Percentiles rank a stretch among this genome's conserved stretches.
These are phyloP conservation scores for Clivina fossor DNA, from an alignment of 2,888 invertebrate genomes.

Conservation along the genomic window DNA sequence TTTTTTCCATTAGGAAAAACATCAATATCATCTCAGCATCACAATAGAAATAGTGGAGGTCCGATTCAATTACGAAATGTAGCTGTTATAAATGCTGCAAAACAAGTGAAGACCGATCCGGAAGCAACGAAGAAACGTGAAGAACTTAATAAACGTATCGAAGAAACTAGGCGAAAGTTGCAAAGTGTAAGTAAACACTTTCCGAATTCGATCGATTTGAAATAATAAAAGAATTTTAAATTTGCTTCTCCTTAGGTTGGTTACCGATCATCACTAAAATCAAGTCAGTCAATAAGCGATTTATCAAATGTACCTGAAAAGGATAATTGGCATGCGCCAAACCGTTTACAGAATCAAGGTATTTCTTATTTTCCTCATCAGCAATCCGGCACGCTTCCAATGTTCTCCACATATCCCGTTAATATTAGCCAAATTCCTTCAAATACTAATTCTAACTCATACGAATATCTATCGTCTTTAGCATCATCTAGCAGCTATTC, in stretches of 20 bases:
- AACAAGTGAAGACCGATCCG: constrained; percentile 61
- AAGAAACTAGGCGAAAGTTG: constrained; percentile 81
- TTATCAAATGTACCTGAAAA: constrained; percentile 70
- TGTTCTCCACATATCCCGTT: constrained; percentile 33
- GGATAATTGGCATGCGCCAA: constrained; percentile 49
- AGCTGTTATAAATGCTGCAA: constrained; percentile 59
- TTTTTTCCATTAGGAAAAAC: constrained; percentile 55
- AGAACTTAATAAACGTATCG: constrained; percentile 78
- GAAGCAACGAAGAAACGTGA: constrained; percentile 69
- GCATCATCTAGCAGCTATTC: constrained; percentile 27
- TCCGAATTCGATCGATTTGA: too few relatives aligned
- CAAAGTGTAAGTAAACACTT: constrained; percentile 82
- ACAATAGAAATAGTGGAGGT: constrained; percentile 48
- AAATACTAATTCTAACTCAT: constrained; percentile 50
- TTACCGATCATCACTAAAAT: constrained; percentile 75
- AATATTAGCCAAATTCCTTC: constrained; percentile 34
- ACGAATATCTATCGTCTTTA: constrained; percentile 43
- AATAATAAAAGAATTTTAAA: constrained; percentile 1
- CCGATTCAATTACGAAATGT: constrained; percentile 54
- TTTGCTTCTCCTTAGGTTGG: constrained; percentile 62
- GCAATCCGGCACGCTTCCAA: neutral
- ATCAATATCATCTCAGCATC: constrained; percentile 66
- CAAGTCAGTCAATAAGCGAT: constrained; percentile 85
- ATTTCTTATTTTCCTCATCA: constrained; percentile 38
- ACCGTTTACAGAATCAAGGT: constrained; percentile 43